phyloP scores from a whole-genome alignment of 1,140 invertebrate genomes.

The Gerris buenoi region DNA sequence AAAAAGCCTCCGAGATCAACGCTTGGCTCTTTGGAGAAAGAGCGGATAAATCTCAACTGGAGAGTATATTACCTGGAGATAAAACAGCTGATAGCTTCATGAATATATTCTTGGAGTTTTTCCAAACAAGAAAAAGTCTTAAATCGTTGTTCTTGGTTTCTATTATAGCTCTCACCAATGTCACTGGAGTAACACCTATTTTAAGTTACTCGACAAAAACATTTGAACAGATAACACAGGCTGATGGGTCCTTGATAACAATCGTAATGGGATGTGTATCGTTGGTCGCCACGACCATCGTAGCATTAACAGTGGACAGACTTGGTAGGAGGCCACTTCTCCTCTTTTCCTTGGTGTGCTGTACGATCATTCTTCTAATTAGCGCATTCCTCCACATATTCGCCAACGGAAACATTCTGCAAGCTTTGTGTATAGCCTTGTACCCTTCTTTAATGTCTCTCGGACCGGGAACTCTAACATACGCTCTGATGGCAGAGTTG shows the following conservation, averaged over 20 bases:
- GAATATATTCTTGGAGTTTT: background rate
- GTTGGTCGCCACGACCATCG: slow-evolving; percentile 23
- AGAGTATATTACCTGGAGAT: background rate
- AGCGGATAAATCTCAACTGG: background rate
- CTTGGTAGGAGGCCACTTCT: slow-evolving; percentile 32
- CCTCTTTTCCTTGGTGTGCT: slow-evolving; percentile 24
- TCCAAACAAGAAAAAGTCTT: background rate
- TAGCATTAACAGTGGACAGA: slow-evolving; percentile 26
- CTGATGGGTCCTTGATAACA: background rate
- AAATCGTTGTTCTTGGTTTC: background rate
- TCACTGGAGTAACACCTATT: background rate
- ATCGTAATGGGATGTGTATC: slow-evolving; percentile 29
- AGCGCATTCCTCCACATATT: background rate
- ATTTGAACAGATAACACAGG: background rate
- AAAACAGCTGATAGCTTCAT: background rate
- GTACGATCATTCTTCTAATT: slow-evolving; percentile 5
- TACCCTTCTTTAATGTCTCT: background rate
- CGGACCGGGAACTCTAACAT: background rate
- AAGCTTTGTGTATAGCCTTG: background rate
- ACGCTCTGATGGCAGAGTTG: background rate
- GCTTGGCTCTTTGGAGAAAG: background rate
- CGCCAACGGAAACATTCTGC: background rate
- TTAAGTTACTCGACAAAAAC: background rate
- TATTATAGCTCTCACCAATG: background rate
- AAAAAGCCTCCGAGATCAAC: background rate